phyloP scores from a whole-genome alignment of 2,888 invertebrate genomes.

The Crocallis elinguaria region DNA sequence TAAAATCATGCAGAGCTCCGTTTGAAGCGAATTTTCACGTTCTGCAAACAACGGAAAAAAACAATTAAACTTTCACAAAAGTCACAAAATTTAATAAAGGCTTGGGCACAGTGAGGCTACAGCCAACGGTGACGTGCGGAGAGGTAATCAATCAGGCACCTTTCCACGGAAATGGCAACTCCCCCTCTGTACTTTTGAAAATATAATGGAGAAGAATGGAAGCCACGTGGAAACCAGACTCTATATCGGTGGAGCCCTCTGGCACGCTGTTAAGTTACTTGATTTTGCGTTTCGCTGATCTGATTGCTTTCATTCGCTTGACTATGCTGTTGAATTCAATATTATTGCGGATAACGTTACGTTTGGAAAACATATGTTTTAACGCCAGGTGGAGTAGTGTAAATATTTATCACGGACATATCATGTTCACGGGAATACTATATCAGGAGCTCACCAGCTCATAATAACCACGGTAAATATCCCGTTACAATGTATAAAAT shows the following conservation, averaged over 20 bases:
- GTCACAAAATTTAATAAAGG: slow-evolving; percentile 31
- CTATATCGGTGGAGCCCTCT: background rate
- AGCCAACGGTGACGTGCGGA: slow-evolving; percentile 44
- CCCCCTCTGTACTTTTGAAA: slow-evolving; percentile 24
- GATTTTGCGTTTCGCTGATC: too few relatives aligned
- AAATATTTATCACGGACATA: too few relatives aligned
- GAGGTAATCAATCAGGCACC: slow-evolving; percentile 52
- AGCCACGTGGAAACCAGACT: slow-evolving; percentile 2
- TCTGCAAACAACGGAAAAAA: slow-evolving; percentile 18
- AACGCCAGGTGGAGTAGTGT: too few relatives aligned
- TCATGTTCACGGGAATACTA: too few relatives aligned
- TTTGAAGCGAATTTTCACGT: background rate
- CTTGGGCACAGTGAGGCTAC: slow-evolving; percentile 12
- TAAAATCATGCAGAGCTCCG: background rate
- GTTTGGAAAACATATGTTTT: too few relatives aligned
- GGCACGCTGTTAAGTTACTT: background rate
- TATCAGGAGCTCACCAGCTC: too few relatives aligned
- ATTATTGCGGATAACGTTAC: too few relatives aligned
- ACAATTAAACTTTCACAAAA: slow-evolving; percentile 36
- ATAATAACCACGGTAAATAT: too few relatives aligned
- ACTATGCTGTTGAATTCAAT: too few relatives aligned
- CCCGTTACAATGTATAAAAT: too few relatives aligned
- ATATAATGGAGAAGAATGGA: slow-evolving; percentile 14
- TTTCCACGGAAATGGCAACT: slow-evolving; percentile 20
- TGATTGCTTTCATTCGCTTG: too few relatives aligned